phyloP scores from a whole-genome alignment of 2,888 invertebrate genomes.

The Agrilus biguttatus region DNA sequence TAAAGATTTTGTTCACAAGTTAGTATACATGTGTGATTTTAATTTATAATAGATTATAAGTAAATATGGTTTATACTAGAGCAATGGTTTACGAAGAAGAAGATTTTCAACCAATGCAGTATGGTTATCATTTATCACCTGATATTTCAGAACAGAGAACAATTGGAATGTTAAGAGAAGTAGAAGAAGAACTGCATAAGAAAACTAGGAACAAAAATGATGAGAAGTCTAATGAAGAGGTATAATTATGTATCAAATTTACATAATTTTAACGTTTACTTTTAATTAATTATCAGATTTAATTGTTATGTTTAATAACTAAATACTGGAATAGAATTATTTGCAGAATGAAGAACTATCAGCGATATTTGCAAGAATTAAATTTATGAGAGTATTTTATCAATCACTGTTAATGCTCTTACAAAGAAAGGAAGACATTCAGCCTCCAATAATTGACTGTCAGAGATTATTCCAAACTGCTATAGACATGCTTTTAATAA shows the following conservation, averaged over 20 bases:
- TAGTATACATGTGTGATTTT: slow-evolving; percentile 21
- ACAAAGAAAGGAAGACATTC: slow-evolving; percentile 43
- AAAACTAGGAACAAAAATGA: slow-evolving; percentile 41
- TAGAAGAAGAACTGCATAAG: slow-evolving; percentile 78
- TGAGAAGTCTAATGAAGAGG: background rate
- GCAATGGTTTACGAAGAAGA: slow-evolving; percentile 88
- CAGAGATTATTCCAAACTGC: slow-evolving; percentile 69
- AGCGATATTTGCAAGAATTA: slow-evolving; percentile 64
- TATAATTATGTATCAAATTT: background rate
- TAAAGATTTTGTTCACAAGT: slow-evolving; percentile 78
- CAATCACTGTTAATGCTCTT: slow-evolving; percentile 57
- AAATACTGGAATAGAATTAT: slow-evolving; percentile 3
- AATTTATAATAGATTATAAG: slow-evolving; percentile 4
- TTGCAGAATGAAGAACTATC: slow-evolving; percentile 41
- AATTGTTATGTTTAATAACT: too few species aligned
- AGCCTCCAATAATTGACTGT: slow-evolving; percentile 54
- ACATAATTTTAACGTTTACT: background rate
- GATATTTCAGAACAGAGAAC: slow-evolving; percentile 73
- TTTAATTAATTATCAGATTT: background rate
- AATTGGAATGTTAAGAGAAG: slow-evolving; percentile 70
- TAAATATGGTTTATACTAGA: slow-evolving; percentile 26
- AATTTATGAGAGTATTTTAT: slow-evolving; percentile 76
- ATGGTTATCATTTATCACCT: slow-evolving; percentile 72
- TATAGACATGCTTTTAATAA: slow-evolving; percentile 66
- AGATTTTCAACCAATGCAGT: slow-evolving; percentile 88